Conservation (phyloP, 2,888 invertebrate species). For the Lasiommata megera region DNA sequence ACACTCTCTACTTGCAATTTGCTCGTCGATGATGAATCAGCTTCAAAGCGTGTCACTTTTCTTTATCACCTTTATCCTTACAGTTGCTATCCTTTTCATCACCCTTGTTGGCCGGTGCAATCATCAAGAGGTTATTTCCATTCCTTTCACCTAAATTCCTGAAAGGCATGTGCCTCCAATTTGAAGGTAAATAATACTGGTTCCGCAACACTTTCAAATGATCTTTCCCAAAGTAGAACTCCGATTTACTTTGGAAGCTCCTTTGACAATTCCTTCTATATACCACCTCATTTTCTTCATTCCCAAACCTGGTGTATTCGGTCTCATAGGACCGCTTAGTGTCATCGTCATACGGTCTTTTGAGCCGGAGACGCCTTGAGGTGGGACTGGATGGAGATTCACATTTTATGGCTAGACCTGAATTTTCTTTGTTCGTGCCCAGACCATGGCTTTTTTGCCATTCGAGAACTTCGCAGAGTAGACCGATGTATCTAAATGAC, state of each 20-base stretch:
- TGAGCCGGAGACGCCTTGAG: slow-evolving; percentile 55
- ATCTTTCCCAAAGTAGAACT: slow-evolving; percentile 61
- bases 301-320: slow-evolving; percentile 54
- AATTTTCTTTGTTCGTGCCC: slow-evolving; percentile 71
- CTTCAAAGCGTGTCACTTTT: slow-evolving; percentile 12
- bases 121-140: slow-evolving; percentile 85
- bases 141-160: slow-evolving; percentile 79
- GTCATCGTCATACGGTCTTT: slow-evolving; percentile 61
- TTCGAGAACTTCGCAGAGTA: slow-evolving; percentile 92
- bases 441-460: slow-evolving; percentile 87
- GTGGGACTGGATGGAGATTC: slow-evolving; percentile 70
- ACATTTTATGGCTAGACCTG: slow-evolving; percentile 76
- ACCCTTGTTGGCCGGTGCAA: slow-evolving; percentile 77
- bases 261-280: slow-evolving; percentile 43
- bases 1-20: too few relatives aligned
- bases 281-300: slow-evolving; percentile 68
- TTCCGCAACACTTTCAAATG: slow-evolving; percentile 60
- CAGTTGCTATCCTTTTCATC: slow-evolving; percentile 39
- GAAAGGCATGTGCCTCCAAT: slow-evolving; percentile 72
- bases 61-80: slow-evolving; percentile 43
- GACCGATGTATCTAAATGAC: slow-evolving; percentile 88
- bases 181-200: slow-evolving; percentile 63
- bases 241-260: slow-evolving; percentile 44
- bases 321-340: slow-evolving; percentile 50
- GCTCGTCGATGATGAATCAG: too few relatives aligned